These are phyloP conservation scores for Drosophila histrio DNA, from an alignment of 2,888 invertebrate genomes.

Conservation along the genomic window DNA sequence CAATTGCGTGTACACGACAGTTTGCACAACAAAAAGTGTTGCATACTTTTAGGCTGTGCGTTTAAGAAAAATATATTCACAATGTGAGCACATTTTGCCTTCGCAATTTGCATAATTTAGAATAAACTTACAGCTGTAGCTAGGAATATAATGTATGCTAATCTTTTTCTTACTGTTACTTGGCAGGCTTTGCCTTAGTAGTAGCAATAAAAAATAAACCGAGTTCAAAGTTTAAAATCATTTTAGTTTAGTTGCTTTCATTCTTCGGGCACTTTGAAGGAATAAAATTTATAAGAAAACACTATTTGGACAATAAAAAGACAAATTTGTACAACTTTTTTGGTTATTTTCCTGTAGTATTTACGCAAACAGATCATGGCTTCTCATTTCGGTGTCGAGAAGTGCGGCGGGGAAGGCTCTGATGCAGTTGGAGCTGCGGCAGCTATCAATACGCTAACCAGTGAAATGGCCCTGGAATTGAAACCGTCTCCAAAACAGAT, in stretches of 20 bases:
- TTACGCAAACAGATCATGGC: slow-evolving; percentile 27
- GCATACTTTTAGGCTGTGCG: slow-evolving; percentile 40
- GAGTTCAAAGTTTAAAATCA: slow-evolving; percentile 2
- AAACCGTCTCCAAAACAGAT: slow-evolving; percentile 61
- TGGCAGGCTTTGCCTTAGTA: slow-evolving; percentile 28
- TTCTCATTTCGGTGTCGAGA: slow-evolving; percentile 24
- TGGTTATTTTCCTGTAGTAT: slow-evolving; percentile 6
- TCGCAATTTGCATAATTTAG: background rate
- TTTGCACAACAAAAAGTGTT: background rate
- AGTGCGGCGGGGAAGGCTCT: slow-evolving; percentile 26
- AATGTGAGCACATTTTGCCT: background rate
- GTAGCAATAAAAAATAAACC: background rate
- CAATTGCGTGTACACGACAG: background rate
- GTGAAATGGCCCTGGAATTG: slow-evolving; percentile 52
- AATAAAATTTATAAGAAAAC: slow-evolving; percentile 36
- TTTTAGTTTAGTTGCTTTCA: slow-evolving; percentile 40
- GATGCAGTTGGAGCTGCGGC: slow-evolving; percentile 17
- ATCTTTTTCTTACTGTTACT: background rate
- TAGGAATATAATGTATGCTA: background rate
- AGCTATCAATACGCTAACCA: slow-evolving; percentile 9
- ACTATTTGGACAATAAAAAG: slow-evolving; percentile 26
- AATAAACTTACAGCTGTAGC: background rate
- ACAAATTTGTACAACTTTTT: slow-evolving; percentile 34
- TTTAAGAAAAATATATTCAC: background rate
- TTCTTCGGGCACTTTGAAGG: slow-evolving; percentile 26